Conservation (phyloP, 2,888 invertebrate genomes). For the Heteropelma amictum region DNA sequence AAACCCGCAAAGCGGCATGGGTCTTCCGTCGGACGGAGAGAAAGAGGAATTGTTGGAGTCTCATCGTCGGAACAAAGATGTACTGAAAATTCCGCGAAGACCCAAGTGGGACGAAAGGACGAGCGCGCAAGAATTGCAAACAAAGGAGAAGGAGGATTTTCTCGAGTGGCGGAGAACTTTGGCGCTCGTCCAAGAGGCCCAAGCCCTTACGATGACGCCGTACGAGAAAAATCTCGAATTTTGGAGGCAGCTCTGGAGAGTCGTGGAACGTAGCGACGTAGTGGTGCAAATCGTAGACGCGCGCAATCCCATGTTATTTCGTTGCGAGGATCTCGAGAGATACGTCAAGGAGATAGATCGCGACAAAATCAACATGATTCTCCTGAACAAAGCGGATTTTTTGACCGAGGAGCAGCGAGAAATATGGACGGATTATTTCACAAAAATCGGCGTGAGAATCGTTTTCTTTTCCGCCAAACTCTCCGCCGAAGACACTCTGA, state of each 20-base stretch:
- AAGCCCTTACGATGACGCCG: constrained; percentile 93
- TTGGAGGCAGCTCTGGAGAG: constrained; percentile 99
- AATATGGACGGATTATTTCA: constrained; percentile 92
- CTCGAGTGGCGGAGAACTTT: constrained; percentile 93
- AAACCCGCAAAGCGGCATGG: constrained; percentile 81
- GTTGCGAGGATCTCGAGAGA: constrained; percentile 93
- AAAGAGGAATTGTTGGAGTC: constrained; percentile 78
- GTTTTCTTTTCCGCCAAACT: constrained; percentile 95
- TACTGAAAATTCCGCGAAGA: constrained; percentile 90
- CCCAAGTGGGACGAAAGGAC: constrained; percentile 89
- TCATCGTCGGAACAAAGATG: constrained; percentile 81
- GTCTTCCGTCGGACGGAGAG: constrained; percentile 82
- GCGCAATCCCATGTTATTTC: constrained; percentile 95
- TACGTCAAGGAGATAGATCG: constrained; percentile 89
- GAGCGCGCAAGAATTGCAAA: constrained; percentile 88
- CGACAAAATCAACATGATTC: constrained; percentile 87
- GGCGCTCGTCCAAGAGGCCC: constrained; percentile 87
- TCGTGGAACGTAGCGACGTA: constrained; percentile 97
- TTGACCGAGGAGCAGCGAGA: constrained; percentile 88
- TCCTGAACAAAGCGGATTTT: constrained; percentile 98
- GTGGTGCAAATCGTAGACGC: constrained; percentile 97
- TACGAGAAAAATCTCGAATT: constrained; percentile 98
- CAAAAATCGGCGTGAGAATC: constrained; percentile 83
- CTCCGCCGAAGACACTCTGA: constrained; percentile 78
- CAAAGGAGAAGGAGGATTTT: constrained; percentile 89